Evolutionary conservation across 2,888 invertebrate species (phyloP), one percentile per base, ranked within the genome.

Genomic region (Leptothorax acervorum): DNA sequence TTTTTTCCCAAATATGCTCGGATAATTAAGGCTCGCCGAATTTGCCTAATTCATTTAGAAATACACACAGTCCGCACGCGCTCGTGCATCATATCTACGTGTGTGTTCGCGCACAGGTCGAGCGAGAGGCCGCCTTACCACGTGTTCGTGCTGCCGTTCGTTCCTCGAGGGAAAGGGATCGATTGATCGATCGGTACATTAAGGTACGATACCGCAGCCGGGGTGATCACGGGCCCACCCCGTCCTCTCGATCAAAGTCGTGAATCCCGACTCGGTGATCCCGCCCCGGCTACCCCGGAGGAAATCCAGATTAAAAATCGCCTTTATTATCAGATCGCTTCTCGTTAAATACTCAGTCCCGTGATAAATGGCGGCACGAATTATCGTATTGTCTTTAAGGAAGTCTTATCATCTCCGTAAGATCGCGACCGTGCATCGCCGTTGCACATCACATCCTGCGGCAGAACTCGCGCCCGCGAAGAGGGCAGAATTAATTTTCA

Each of bases 111-210:
- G 68, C 78, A 23, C 84, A 73, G 75, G 57, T 71, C 48, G 60
- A 48, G 48, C 4, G 23, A 81, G 70, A 42, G 57, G n/a, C 18
- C 62, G 45, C 63, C 70, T 71, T 62, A 62, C 68, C 66, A 65
- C 65, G 66, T 82, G 74, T 74, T 55, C 70, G 83, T 66, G 86
- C 71, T 66, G 79, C 75, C 31, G 65, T 75, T 71, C 12, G n/a
- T 78, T 70, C 51, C 62, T 39, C 53, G 70, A 45, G 74, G 65
- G 71, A 84, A 84, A 75, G 84, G 86, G 81, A 88, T 83, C 85
- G 90, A 91, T 91, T 86, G 91, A 91, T 89, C 88, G 89, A 89
- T 90, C 90, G 85, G 73, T 84, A 76, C 82, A 86, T 87, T 85
- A 83, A 84, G 74, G 65, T 70, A 83, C 78, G 83, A 71, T 83